phyloP scores from a whole-genome alignment of 2,797 vertebrate genomes.

The Heliangelus exortis region DNA sequence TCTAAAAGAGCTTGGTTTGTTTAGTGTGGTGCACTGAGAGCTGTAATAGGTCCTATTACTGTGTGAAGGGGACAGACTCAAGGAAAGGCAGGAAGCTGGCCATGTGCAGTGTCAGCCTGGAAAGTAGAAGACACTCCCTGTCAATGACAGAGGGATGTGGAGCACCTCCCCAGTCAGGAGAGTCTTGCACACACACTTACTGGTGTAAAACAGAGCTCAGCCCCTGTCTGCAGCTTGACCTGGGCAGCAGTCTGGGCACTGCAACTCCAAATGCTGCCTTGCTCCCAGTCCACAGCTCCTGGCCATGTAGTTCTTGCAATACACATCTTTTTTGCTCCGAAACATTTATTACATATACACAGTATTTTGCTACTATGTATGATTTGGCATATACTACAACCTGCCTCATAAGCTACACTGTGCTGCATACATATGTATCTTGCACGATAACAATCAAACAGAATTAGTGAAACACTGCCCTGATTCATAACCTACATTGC shows the following conservation, averaged over 20 bases:
- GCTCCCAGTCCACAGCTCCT: not conserved
- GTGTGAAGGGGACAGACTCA: not conserved
- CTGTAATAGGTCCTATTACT: not conserved
- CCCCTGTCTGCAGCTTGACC: not conserved
- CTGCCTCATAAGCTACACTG: not conserved
- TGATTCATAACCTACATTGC: not conserved
- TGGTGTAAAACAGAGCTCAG: not conserved
- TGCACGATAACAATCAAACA: not conserved
- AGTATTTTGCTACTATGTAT: not conserved
- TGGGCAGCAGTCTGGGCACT: rapidly evolving
- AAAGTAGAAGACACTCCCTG: not conserved
- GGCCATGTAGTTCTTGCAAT: not conserved
- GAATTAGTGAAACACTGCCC: not conserved
- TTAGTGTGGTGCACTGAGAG: not conserved
- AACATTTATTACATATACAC: not conserved
- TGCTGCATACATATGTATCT: not conserved
- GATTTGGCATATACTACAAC: not conserved
- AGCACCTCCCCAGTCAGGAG: not conserved
- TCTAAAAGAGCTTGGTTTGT: not conserved
- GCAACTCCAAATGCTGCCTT: not conserved
- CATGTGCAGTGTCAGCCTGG: rapidly evolving
- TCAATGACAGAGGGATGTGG: not conserved
- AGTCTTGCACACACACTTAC: not conserved
- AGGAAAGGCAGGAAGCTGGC: not conserved
- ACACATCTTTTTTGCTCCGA: not conserved